These are phyloP conservation scores for Seira ritae DNA, from an alignment of 2,888 invertebrate species.

Conservation along the genomic window DNA sequence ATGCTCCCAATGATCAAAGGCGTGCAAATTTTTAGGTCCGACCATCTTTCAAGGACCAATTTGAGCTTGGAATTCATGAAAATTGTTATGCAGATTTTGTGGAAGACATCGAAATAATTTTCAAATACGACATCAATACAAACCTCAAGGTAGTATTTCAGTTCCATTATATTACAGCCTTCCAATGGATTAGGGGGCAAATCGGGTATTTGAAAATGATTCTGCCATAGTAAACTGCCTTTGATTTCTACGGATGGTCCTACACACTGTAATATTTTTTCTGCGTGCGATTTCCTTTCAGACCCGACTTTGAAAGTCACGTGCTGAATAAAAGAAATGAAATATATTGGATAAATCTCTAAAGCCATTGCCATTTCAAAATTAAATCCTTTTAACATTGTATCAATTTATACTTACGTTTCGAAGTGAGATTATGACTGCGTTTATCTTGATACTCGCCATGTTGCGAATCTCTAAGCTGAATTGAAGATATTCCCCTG, in stretches of 20 bases:
- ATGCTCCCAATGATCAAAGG: constrained; percentile 49
- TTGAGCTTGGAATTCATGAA: too few relatives aligned
- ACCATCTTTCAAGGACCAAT: constrained; percentile 56
- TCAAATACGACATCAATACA: too few relatives aligned
- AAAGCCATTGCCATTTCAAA: too few relatives aligned
- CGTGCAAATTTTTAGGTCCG: constrained; percentile 55
- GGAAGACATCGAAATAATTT: too few relatives aligned
- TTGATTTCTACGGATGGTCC: constrained; percentile 62
- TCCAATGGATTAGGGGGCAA: constrained; percentile 50
- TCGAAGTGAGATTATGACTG: constrained; percentile 54
- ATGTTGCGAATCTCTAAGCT: constrained; percentile 74
- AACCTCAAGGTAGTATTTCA: constrained; percentile 62
- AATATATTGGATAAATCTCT: neutral
- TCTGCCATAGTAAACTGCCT: constrained; percentile 59
- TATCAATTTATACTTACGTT: too few relatives aligned
- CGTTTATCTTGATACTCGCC: constrained; percentile 49
- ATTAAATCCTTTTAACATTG: too few relatives aligned
- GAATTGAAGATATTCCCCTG: constrained; percentile 74
- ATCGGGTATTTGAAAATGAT: constrained; percentile 60
- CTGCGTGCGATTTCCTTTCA: constrained; percentile 56
- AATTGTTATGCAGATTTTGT: too few relatives aligned
- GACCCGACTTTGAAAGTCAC: constrained; percentile 47
- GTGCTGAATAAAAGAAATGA: constrained; percentile 31
- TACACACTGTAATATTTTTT: constrained; percentile 50
- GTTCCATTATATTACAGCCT: constrained; percentile 54